Evolutionary conservation across 2,797 vertebrate species (phyloP).

Genomic region (Sarcophilus harrisii): DNA sequence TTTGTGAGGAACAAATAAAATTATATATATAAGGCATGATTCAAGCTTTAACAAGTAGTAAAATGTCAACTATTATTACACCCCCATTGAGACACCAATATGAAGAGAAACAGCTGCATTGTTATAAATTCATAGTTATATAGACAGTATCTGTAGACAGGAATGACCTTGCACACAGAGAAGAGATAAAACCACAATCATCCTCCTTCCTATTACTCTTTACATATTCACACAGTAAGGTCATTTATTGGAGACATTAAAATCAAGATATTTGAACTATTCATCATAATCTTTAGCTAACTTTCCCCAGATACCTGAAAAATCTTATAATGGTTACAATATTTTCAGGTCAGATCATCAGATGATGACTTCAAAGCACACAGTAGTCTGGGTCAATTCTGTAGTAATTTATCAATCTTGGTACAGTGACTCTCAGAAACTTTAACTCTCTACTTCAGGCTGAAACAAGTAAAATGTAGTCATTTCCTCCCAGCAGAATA

Average conservation of each 20-base stretch:
- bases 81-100: neutral
- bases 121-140: neutral
- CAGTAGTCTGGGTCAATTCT: slow-evolving; percentile 67
- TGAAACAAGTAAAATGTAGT: neutral
- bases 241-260: neutral
- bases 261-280: neutral
- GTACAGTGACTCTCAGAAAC: slow-evolving; percentile 67
- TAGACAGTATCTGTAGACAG: neutral
- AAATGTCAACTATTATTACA: neutral
- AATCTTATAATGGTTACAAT: neutral
- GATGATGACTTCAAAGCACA: slow-evolving; percentile 65
- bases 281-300: slow-evolving; percentile 59
- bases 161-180: neutral
- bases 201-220: neutral
- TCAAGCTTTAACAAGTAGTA: neutral
- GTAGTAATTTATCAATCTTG: slow-evolving; percentile 76
- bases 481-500: slow-evolving; percentile 73
- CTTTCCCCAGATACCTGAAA: slow-evolving; percentile 50
- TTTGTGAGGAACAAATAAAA: neutral
- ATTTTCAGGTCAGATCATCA: slow-evolving; percentile 14
- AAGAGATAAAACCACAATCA: neutral
- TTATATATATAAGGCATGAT: neutral
- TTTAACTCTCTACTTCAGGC: slow-evolving; percentile 64
- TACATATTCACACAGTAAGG: neutral
- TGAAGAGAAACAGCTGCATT: neutral